phyloP scores from a whole-genome alignment of 2,888 invertebrate genomes.

The Boloria euphrosyne region DNA sequence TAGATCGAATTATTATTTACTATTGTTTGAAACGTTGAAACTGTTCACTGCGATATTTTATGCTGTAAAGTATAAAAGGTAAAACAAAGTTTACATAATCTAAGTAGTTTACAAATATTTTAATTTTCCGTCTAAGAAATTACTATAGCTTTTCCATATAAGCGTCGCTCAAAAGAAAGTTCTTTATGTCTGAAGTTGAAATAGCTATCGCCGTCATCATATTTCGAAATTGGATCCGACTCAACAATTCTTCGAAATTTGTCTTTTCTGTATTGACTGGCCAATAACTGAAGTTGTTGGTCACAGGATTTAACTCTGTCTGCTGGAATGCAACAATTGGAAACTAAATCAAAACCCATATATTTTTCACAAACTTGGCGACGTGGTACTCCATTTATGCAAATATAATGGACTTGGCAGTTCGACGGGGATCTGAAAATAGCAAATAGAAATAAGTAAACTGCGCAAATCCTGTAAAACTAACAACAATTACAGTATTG shows the following conservation, averaged over 20 bases:
- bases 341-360: background rate
- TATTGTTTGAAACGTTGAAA: too few relatives aligned
- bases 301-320: background rate
- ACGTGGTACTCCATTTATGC: constrained; percentile 15
- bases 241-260: background rate
- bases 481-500: too few relatives aligned
- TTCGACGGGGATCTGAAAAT: constrained; percentile 4
- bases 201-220: constrained; percentile 14
- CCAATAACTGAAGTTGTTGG: background rate
- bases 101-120: too few relatives aligned
- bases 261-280: background rate
- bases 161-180: background rate
- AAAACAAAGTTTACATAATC: too few relatives aligned
- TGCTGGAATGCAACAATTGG: background rate
- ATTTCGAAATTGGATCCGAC: background rate
- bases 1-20: too few relatives aligned
- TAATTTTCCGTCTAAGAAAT: background rate
- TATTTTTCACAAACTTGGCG: constrained; percentile 3
- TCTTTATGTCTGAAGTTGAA: background rate
- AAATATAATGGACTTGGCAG: constrained; percentile 9
- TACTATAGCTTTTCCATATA: background rate
- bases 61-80: too few relatives aligned
- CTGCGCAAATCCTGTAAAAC: too few relatives aligned
- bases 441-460: background rate
- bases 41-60: too few relatives aligned